Percentiles rank a stretch among this genome's conserved stretches.
phyloP scores from a whole-genome alignment of 1,140 invertebrate species.

The Procambarus clarkii region DNA sequence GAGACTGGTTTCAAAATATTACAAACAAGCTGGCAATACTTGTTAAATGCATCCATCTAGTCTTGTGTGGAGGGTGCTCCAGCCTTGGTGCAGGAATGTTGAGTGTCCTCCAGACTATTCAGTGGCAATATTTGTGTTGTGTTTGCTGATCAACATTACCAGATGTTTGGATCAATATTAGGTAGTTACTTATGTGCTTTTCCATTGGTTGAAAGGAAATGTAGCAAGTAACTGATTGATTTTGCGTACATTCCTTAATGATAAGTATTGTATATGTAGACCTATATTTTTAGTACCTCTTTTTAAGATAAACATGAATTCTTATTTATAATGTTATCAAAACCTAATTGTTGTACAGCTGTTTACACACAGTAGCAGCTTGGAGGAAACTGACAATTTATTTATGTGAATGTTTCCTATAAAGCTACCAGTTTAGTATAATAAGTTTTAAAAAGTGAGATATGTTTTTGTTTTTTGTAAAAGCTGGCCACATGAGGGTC shows the following conservation, averaged over 20 bases:
- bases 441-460: neutral
- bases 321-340: neutral
- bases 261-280: neutral
- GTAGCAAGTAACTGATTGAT: neutral
- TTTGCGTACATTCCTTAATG: slow-evolving; percentile 15
- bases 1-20: neutral
- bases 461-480: neutral
- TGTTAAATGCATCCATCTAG: neutral
- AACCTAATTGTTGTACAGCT: neutral
- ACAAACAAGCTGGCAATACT: neutral
- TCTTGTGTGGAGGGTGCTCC: slow-evolving; percentile 5
- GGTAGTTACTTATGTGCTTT: neutral
- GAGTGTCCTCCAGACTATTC: neutral
- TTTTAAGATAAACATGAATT: neutral
- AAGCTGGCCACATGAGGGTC: neutral
- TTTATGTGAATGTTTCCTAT: neutral
- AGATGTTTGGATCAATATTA: neutral
- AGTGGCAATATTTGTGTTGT: slow-evolving; percentile 9
- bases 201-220: neutral
- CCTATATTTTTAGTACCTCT: slow-evolving; percentile 11
- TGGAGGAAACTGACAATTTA: neutral
- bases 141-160: neutral
- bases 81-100: neutral
- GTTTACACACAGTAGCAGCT: neutral
- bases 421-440: neutral